A percentile compares a stretch with the other conserved stretches of the same genome.
phyloP scores from a whole-genome alignment of 2,888 invertebrate species.

The Acanthosepion pharaonis region DNA sequence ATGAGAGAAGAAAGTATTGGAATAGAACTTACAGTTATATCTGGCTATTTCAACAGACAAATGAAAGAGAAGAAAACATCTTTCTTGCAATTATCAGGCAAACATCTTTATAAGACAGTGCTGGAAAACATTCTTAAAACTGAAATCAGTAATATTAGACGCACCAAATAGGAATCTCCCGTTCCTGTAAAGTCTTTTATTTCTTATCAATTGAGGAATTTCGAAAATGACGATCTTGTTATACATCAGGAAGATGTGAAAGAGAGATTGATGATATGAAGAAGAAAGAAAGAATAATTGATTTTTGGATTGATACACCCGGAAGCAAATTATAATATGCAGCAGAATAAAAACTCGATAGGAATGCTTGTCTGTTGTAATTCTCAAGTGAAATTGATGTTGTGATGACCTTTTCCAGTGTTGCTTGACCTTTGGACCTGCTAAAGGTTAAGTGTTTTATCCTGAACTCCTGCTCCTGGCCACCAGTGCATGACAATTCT shows the following conservation, averaged over 20 bases:
- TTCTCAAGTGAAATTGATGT: slow-evolving; percentile 15
- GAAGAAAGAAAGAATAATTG: neutral
- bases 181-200: neutral
- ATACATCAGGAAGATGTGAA: neutral
- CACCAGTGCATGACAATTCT: neutral
- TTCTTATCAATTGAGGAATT: neutral
- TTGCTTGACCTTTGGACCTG: neutral
- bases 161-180: no score
- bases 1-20: no score
- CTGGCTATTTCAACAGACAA: no score
- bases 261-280: neutral
- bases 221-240: neutral
- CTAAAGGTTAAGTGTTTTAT: neutral
- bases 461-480: neutral
- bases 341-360: neutral
- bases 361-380: neutral
- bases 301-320: slow-evolving; percentile 33
- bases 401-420: neutral
- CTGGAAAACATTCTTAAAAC: no score
- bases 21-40: no score
- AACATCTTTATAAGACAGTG: no score
- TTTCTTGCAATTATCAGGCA: no score
- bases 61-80: no score
- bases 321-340: neutral
- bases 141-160: no score